Evolutionary conservation across 2,113 vertebrate genomes (phyloP).

Genomic region (Eurypyga helias): DNA sequence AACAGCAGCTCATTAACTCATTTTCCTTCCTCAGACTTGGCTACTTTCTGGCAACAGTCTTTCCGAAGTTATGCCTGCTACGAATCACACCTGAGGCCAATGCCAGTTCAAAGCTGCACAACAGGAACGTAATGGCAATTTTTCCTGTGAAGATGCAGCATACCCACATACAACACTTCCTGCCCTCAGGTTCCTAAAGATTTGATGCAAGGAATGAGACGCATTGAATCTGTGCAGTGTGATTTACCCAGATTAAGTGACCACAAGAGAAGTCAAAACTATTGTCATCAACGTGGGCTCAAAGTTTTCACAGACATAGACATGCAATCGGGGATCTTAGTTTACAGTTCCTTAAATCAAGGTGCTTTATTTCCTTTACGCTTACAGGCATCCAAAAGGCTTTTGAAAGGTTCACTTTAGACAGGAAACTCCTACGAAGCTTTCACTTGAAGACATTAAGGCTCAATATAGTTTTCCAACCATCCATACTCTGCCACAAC

Average conservation of each 20-base stretch:
- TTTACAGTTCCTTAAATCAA: not conserved
- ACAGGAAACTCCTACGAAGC: not conserved
- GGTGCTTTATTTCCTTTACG: not conserved
- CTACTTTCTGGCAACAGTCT: not conserved
- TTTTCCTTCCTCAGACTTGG: not conserved
- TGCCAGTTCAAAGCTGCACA: accelerated
- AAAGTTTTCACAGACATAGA: not conserved
- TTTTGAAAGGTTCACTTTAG: not conserved
- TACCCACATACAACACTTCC: not conserved
- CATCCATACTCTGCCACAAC: not conserved
- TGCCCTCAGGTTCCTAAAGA: not conserved
- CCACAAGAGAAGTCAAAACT: not conserved
- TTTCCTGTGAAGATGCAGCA: not conserved
- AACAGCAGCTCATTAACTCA: not conserved
- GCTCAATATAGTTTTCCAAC: not conserved
- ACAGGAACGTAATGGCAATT: not conserved
- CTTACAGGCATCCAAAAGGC: not conserved
- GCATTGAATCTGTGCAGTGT: not conserved
- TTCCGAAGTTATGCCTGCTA: not conserved
- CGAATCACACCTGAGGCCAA: not conserved
- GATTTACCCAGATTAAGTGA: not conserved
- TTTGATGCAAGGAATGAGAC: not conserved
- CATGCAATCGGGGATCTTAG: accelerated
- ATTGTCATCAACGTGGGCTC: not conserved
- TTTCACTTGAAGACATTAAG: not conserved